Conservation (phyloP, 2,888 invertebrate species). For the Yponomeuta sedellus region DNA sequence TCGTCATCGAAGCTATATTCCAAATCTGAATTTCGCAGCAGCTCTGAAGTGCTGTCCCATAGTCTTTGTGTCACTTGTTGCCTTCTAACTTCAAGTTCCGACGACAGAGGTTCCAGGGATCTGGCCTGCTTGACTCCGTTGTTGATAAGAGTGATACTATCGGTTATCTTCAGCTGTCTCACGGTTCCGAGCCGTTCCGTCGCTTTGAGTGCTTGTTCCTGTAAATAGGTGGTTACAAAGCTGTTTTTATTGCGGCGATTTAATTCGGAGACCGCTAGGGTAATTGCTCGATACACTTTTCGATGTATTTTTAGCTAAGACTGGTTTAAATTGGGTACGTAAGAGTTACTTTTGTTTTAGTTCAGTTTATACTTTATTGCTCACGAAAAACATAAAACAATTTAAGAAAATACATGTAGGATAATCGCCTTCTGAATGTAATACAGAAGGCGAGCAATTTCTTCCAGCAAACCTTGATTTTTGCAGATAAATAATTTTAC, state of each 20-base stretch:
- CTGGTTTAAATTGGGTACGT: not conserved
- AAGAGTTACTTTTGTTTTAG: not conserved
- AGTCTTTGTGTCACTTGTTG: constrained; percentile 52
- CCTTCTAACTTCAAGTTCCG: constrained; percentile 46
- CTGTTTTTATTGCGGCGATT: not conserved
- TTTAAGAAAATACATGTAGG: too few relatives aligned
- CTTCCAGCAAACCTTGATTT: too few relatives aligned
- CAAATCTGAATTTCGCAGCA: constrained; percentile 52
- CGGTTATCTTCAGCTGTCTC: constrained; percentile 49
- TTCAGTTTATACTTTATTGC: too few relatives aligned
- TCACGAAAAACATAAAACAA: too few relatives aligned
- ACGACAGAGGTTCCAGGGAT: constrained; percentile 50
- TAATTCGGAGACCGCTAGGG: not conserved
- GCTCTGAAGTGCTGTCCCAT: constrained; percentile 51
- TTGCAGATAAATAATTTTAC: too few relatives aligned
- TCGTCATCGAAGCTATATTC: constrained; percentile 54
- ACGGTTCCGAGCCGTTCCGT: constrained; percentile 50
- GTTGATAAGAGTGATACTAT: constrained; percentile 57
- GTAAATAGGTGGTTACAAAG: constrained; percentile 21
- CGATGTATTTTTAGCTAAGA: not conserved
- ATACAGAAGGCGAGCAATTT: too few relatives aligned
- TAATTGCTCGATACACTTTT: not conserved
- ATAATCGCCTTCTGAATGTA: too few relatives aligned
- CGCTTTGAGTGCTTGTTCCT: constrained; percentile 64
- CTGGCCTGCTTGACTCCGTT: constrained; percentile 45